Conservation (phyloP, 1,140 invertebrate species). For the Drosophila pseudoananassae region DNA sequence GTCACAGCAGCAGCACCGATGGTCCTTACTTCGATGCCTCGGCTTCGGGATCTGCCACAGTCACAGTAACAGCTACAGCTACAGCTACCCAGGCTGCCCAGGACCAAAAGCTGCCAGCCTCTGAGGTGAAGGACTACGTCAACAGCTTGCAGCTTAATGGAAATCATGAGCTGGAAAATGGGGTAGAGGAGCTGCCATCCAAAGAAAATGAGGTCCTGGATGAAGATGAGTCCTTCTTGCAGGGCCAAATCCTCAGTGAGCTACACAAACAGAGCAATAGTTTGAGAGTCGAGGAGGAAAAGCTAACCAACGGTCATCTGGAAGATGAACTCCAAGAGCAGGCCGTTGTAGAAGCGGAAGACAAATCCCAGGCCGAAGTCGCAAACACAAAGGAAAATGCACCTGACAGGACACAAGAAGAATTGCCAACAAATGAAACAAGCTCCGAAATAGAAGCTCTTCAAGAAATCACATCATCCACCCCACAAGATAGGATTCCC, state of each 20-base stretch:
- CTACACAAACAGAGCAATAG: conserved; percentile 65
- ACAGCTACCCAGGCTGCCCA: conserved; percentile 20
- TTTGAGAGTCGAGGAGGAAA: conserved; percentile 28
- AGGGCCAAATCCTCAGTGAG: conserved; percentile 72
- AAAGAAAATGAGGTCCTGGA: conserved; percentile 6
- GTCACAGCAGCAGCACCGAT: conserved; percentile 84
- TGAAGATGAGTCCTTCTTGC: conserved; percentile 58
- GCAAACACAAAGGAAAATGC: background rate
- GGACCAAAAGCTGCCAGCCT: conserved; percentile 23
- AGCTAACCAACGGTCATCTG: conserved; percentile 46
- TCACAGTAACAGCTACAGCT: conserved; percentile 38
- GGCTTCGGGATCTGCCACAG: background rate
- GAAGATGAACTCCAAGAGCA: conserved; percentile 11
- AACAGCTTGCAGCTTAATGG: conserved; percentile 55
- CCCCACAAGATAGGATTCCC: background rate
- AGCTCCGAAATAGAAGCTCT: background rate
- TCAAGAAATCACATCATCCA: background rate
- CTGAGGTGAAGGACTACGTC: conserved; percentile 39
- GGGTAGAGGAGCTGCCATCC: conserved; percentile 25
- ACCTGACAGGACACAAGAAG: conserved; percentile 11
- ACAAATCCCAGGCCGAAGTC: background rate
- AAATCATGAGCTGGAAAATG: conserved; percentile 44
- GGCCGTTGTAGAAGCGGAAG: background rate
- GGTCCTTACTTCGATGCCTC: conserved; percentile 85
- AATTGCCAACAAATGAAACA: conserved; percentile 7